Conservation (phyloP, 2,888 invertebrate species). For the Cantharis lateralis region DNA sequence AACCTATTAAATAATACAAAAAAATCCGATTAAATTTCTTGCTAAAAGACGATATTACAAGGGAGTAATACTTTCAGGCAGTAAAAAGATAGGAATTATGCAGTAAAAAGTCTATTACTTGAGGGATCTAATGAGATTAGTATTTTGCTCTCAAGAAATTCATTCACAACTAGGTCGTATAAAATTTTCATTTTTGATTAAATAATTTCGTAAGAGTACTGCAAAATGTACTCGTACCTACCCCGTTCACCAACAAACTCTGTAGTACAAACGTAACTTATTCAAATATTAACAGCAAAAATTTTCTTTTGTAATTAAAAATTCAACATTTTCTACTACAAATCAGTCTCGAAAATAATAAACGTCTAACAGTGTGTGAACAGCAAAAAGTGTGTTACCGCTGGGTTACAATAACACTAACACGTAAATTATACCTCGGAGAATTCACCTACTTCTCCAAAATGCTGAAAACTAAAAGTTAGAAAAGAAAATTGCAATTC, state of each 20-base stretch:
- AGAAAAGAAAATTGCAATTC: too few relatives aligned
- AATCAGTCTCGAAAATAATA: not conserved
- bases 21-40: slow-evolving; percentile 11
- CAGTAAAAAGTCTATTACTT: slow-evolving; percentile 19
- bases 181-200: not conserved
- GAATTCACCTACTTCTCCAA: too few relatives aligned
- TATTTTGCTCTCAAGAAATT: not conserved
- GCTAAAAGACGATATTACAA: slow-evolving; percentile 17
- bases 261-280: not conserved
- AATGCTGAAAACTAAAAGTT: too few relatives aligned
- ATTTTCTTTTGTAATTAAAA: not conserved
- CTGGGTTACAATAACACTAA: too few relatives aligned
- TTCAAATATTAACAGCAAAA: not conserved
- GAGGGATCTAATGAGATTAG: slow-evolving; percentile 14
- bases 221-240: not conserved
- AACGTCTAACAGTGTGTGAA: not conserved
- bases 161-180: not conserved
- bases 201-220: not conserved
- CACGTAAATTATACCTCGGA: too few relatives aligned
- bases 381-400: too few relatives aligned
- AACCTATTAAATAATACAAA: slow-evolving; percentile 9
- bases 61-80: slow-evolving; percentile 7
- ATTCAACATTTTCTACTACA: not conserved
- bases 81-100: slow-evolving; percentile 20
- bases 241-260: not conserved